Conservation (phyloP, 2,113 vertebrate species). For the Halcyon senegalensis region DNA sequence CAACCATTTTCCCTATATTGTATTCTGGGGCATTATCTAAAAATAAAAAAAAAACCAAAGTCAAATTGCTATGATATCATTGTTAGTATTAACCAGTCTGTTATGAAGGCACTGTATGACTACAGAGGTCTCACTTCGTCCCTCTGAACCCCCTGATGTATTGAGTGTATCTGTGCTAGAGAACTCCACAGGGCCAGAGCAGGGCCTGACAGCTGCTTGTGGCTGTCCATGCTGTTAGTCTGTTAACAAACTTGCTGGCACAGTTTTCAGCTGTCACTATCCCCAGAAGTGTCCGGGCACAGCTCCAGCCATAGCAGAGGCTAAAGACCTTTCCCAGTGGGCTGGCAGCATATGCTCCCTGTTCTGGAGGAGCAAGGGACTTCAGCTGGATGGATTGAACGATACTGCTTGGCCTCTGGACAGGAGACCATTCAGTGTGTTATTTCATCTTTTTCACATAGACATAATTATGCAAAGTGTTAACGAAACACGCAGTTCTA, state of each 20-base stretch:
- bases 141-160: rapidly evolving
- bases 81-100: background rate
- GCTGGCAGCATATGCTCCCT: background rate
- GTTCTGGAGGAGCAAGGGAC: background rate
- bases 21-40: background rate
- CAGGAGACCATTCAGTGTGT: background rate
- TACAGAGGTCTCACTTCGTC: background rate
- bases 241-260: background rate
- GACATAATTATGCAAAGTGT: background rate
- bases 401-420: background rate
- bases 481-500: background rate
- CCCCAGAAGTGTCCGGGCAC: background rate
- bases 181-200: background rate
- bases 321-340: background rate
- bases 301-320: background rate
- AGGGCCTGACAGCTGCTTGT: background rate
- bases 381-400: background rate
- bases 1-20: rapidly evolving
- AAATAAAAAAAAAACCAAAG: background rate
- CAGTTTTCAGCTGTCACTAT: background rate
- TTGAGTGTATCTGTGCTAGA: background rate
- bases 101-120: background rate
- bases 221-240: background rate
- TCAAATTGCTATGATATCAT: background rate
- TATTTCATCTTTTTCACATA: background rate